Percentiles rank a stretch among this genome's conserved stretches.
phyloP scores from a whole-genome alignment of 2,888 invertebrate genomes.

The Ectemnius cavifrons region DNA sequence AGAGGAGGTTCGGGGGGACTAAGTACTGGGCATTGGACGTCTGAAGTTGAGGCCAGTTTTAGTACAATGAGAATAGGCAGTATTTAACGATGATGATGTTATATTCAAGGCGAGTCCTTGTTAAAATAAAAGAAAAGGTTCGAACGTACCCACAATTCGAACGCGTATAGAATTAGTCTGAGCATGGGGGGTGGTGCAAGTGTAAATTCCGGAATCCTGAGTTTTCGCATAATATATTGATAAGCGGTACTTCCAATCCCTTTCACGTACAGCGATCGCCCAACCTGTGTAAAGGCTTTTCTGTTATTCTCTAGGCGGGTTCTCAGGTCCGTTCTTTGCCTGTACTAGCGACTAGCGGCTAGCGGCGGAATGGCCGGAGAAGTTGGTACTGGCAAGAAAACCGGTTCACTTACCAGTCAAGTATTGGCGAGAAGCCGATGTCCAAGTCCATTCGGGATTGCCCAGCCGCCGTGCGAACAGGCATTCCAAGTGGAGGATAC shows the following conservation, averaged over 20 bases:
- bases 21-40: conserved; percentile 77
- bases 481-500: conserved; percentile 90
- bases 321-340: too few species aligned
- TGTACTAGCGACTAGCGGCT: too few species aligned
- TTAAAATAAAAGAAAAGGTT: too few species aligned
- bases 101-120: too few species aligned
- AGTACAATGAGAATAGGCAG: too few species aligned
- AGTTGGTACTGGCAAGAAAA: too few species aligned
- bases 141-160: conserved; percentile 86
- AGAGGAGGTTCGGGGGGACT: conserved; percentile 81
- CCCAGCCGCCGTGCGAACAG: conserved; percentile 87
- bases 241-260: conserved; percentile 89
- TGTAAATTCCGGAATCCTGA: conserved; percentile 91
- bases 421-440: conserved; percentile 88
- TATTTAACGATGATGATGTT: too few species aligned
- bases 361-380: too few species aligned
- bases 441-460: conserved; percentile 94
- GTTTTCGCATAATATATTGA: conserved; percentile 89
- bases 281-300: conserved; percentile 80
- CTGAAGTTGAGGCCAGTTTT: conserved; percentile 56
- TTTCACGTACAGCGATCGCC: conserved; percentile 86
- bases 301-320: too few species aligned
- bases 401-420: conserved; percentile 82
- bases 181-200: conserved; percentile 90
- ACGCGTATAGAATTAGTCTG: conserved; percentile 87